Evolutionary conservation across 2,113 vertebrate species (phyloP).

Genomic region (Myiozetetes cayanensis): DNA sequence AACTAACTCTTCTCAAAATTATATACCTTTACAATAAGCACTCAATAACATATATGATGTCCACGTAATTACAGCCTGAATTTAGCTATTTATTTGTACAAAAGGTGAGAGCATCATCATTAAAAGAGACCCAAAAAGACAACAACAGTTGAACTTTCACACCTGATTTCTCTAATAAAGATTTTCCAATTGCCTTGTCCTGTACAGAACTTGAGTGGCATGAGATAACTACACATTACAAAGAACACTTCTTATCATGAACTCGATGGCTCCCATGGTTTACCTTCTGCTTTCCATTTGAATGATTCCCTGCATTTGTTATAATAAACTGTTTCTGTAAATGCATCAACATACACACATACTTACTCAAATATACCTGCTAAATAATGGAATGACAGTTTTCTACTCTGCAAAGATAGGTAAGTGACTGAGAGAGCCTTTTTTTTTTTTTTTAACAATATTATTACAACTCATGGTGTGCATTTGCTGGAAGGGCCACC

Average conservation of each 20-base stretch:
- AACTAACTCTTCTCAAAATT: neutral
- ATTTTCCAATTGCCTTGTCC: neutral
- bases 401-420: neutral
- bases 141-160: neutral
- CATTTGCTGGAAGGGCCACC: neutral
- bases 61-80: neutral
- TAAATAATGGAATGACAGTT: neutral
- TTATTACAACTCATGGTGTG: neutral
- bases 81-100: neutral
- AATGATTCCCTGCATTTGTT: neutral
- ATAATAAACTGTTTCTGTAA: neutral
- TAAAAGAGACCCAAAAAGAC: neutral
- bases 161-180: neutral
- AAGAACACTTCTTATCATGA: neutral
- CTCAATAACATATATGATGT: neutral
- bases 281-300: neutral
- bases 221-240: neutral
- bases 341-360: neutral
- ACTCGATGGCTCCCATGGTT: neutral
- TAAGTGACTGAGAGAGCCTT: neutral
- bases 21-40: neutral
- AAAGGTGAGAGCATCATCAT: neutral
- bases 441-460: neutral
- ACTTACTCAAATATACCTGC: neutral
- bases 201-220: neutral